Evolutionary conservation across 1,140 invertebrate genomes (phyloP), one percentile per base, ranked within the genome.

Genomic region (Cydia amplana): DNA sequence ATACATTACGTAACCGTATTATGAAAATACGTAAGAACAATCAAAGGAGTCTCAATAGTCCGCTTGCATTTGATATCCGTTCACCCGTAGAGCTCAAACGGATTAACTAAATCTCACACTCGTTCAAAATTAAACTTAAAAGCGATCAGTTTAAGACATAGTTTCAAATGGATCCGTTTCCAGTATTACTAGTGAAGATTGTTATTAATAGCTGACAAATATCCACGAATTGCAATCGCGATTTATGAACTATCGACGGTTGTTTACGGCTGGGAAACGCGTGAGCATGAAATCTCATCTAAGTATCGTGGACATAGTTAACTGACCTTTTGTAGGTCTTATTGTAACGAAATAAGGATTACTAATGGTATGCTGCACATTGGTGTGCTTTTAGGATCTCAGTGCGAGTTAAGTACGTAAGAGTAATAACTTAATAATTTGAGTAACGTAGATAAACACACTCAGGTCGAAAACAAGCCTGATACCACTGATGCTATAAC

Each of bases 201-300:
- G 63, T 64, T 64, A 64, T 64, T 64, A 64, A 64, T 64, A 64
- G 63, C 63, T 64, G 63, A 64, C 63, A 64, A 64, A 64, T 64
- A 64, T 25, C 63, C 63, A 64, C 63, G 63, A 64, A 25, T 64
- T 25, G 20, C 63, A 64, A 64, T 64, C 23, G 25, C 63, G 63
- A 64, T 64, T 64, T 64, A 64, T 64, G 63, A 28, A 25, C 63
- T 64, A 64, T 64, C 63, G 23, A 20, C 10, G 23, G 55, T 25
- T 14, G 63, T 64, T 64, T 64, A 64, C 63, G 63, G 63, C 63
- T 64, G 63, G 63, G 63, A 64, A 64, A 23, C 63, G 63, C 20
- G 20, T 49, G 63, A 64, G 20, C 5, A 20, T 23, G 63, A 28
- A 16, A 49, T 49, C 46, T 14, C 12, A 16, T 49, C 46, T 16